A percentile compares a stretch with the other conserved stretches of the same genome.
Conservation (phyloP, 2,797 vertebrate genomes). For the Notamacropus eugenii region DNA sequence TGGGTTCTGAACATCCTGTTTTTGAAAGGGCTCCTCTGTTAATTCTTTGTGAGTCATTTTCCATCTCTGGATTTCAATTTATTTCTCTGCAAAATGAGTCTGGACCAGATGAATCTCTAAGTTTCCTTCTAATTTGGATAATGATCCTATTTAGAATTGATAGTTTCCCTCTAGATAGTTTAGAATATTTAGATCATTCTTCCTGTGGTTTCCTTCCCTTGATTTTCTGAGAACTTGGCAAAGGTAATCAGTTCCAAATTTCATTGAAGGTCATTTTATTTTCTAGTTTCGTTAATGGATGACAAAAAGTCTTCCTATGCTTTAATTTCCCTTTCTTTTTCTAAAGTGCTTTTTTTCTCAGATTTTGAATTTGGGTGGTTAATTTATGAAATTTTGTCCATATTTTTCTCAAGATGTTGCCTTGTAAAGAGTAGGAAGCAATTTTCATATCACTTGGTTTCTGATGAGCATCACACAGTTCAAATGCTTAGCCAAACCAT, state of each 20-base stretch:
- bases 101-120: neutral
- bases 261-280: conserved; percentile 1
- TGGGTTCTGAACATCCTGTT: neutral
- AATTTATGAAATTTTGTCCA: conserved; percentile 19
- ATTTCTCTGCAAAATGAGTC: neutral
- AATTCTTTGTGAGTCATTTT: neutral
- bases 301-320: neutral
- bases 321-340: conserved; percentile 27
- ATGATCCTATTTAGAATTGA: neutral
- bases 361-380: neutral
- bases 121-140: neutral
- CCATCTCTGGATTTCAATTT: neutral
- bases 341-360: conserved; percentile 14
- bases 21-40: conserved; percentile 3
- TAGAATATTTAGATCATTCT: neutral
- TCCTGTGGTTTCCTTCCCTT: neutral
- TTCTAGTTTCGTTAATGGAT: neutral
- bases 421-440: neutral
- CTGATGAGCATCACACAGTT: conserved; percentile 15
- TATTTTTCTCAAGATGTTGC: neutral
- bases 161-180: neutral
- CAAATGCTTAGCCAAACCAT: neutral
- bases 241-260: conserved; percentile 15
- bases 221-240: neutral
- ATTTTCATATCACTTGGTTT: conserved; percentile 19